A percentile compares a stretch with the other conserved stretches of the same genome.
Conservation (phyloP, 1,140 invertebrate species). For the Rhysida immarginata region DNA sequence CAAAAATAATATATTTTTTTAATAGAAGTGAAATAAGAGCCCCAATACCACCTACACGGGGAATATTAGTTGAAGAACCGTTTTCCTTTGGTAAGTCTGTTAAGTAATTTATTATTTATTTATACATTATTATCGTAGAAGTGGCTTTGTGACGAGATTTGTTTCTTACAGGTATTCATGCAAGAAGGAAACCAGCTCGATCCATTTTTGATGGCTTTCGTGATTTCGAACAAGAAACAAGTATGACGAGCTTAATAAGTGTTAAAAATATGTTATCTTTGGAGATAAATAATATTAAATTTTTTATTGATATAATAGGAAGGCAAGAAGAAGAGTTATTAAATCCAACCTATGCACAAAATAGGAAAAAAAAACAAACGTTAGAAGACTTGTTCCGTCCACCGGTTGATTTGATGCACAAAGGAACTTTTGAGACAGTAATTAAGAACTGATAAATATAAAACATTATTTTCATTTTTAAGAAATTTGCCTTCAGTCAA, state of each 20-base stretch:
- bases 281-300: too few relatives aligned
- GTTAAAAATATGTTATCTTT: conserved; percentile 2
- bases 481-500: too few relatives aligned
- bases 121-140: not conserved
- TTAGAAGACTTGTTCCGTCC: conserved; percentile 60
- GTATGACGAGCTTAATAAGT: conserved; percentile 28
- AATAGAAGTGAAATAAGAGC: conserved; percentile 36
- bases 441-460: too few relatives aligned
- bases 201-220: conserved; percentile 49
- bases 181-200: conserved; percentile 31
- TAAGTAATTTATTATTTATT: not conserved
- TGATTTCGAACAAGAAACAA: conserved; percentile 46
- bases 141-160: not conserved
- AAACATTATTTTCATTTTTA: not conserved
- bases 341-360: conserved; percentile 23
- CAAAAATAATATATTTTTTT: too few relatives aligned
- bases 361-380: conserved; percentile 35
- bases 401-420: conserved; percentile 51
- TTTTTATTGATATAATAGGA: conserved; percentile 21
- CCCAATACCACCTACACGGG: conserved; percentile 46
- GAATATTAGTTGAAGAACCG: conserved; percentile 38
- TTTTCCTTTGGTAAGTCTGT: conserved; percentile 21
- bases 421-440: conserved; percentile 44
- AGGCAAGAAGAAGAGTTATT: conserved; percentile 33
- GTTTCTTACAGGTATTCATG: conserved; percentile 23